Percentiles rank a stretch among this genome's conserved stretches.
phyloP scores from a whole-genome alignment of 37 sponge, comb jelly and placozoan species.

The Ephydatia muelleri region DNA sequence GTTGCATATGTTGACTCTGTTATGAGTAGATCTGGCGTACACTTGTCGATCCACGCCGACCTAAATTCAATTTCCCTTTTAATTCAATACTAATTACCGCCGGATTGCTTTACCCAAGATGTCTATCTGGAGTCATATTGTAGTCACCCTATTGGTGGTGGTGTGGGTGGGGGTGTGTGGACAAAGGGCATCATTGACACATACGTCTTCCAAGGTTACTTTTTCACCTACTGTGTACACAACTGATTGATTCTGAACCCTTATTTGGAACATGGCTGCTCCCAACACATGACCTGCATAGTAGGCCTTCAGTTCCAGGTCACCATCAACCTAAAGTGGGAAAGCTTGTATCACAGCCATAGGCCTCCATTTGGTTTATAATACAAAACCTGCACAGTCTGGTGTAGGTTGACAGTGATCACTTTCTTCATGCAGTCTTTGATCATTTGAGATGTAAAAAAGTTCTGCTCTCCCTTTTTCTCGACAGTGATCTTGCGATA shows the following conservation, averaged over 20 bases:
- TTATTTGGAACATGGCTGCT: conserved; percentile 97
- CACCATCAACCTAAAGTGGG: conserved; percentile 71
- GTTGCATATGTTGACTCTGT: conserved; percentile 99
- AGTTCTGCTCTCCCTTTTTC: conserved; percentile 88
- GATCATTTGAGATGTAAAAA: conserved; percentile 98
- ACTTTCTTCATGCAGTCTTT: conserved; percentile 97
- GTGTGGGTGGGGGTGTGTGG: neutral
- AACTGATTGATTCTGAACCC: conserved; percentile 89
- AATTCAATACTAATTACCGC: neutral
- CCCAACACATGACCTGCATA: conserved; percentile 99
- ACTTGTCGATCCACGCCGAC: conserved; percentile 96
- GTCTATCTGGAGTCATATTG: conserved; percentile 99
- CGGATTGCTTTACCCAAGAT: conserved; percentile 84
- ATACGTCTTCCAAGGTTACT: neutral
- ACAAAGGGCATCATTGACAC: neutral
- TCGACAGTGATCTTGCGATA: conserved; percentile 96
- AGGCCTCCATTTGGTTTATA: neutral
- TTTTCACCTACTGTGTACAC: conserved; percentile 88
- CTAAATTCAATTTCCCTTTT: conserved; percentile 17
- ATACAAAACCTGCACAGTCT: conserved; percentile 72
- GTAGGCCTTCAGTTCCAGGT: conserved; percentile 95
- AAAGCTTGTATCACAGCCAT: neutral
- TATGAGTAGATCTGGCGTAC: conserved; percentile 93
- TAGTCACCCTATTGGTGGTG: conserved; percentile 86
- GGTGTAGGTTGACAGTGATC: conserved; percentile 81